Base-by-base conservation (phyloP, 2,113 vertebrate species). In the Sardina pilchardus region DNA sequence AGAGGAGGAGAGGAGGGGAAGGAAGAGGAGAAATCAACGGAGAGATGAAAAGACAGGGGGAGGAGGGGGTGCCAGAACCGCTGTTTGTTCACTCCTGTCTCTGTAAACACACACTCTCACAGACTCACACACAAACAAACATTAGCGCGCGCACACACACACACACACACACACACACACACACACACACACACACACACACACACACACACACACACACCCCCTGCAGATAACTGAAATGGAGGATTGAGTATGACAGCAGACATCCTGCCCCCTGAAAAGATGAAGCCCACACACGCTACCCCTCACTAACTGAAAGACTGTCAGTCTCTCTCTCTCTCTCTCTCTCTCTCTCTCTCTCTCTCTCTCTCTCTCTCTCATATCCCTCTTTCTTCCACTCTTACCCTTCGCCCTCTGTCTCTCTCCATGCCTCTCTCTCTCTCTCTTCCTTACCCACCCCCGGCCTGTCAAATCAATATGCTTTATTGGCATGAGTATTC, bases 191-290 rank as follows among this genome's bases (percentile, higher is more conserved):
- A 59, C 53, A 59, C 53, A 59, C 53, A 59, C 56, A 59, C 56
- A 50, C 48, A 50, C 56, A 59, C 19, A 24, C 19, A 21, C 82
- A 71, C 71, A 12, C 21, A 87, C 84, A 44, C 82, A 81, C 83
- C 87, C 87, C 17, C 80, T 43, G 63, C 53, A 78, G 86, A 89
- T 83, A 87, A 81, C 81, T 21, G 36, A 84, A 44, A 45, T 42
- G 84, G 56, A 84, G 85, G 87, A 88, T 87, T 89, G 84, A 75
- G 82, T 86, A 84, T 67, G 84, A 88, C 90, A 89, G 82, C 63
- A 78, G 87, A 87, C 83, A 86, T 85, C 85, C 84, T 53, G 21
- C 3, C 82, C 63, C 53, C 71, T 84, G n/a, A 26, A 56, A 53
- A 17, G 17, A n/a, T 83, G 71, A 90, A 88, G 78, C 80, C 84